These are phyloP conservation scores for Stramonita haemastoma DNA, from an alignment of 2,888 invertebrate genomes.

Conservation along the genomic window DNA sequence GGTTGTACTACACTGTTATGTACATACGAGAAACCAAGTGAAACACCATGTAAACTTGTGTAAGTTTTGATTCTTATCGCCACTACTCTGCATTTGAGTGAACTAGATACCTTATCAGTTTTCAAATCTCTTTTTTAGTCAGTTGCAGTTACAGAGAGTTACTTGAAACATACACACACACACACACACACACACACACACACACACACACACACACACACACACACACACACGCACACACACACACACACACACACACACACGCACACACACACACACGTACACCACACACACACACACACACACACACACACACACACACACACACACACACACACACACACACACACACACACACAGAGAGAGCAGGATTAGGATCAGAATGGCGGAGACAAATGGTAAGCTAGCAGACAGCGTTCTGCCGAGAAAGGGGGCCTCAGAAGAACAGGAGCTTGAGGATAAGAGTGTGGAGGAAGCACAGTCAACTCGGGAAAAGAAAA, in stretches of 20 bases:
- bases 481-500: neutral
- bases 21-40: no score
- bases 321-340: no score
- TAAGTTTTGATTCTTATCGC: no score
- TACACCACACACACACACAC: constrained; percentile 5
- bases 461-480: neutral
- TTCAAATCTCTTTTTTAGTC: neutral
- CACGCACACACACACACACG: no score
- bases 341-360: no score
- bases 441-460: neutral
- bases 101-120: no score
- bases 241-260: neutral
- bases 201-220: neutral
- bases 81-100: no score
- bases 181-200: no score
- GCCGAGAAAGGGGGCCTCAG: neutral
- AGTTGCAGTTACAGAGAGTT: no score
- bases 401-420: neutral
- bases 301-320: neutral
- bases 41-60: no score
- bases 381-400: neutral
- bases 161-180: no score
- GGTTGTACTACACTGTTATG: no score
- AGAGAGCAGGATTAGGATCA: neutral
- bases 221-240: neutral